Conservation (phyloP, 2,888 invertebrate genomes). For the Euplexia lucipara region DNA sequence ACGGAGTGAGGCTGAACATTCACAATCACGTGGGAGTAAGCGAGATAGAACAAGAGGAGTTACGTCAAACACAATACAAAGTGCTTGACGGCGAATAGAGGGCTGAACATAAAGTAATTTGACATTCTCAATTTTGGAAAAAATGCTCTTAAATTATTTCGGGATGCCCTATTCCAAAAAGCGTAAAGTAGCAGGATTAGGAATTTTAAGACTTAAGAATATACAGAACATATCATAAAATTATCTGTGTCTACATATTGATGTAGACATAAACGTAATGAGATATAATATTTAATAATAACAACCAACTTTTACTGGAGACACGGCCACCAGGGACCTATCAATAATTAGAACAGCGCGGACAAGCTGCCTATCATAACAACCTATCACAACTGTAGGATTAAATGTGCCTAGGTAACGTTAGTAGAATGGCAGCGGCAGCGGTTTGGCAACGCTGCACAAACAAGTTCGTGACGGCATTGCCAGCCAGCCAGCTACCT, state of each 20-base stretch:
- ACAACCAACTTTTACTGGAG: background rate
- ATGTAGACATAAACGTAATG: background rate
- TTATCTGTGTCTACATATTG: no score
- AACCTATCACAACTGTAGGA: slow-evolving; percentile 49
- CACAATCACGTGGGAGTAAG: slow-evolving; percentile 31
- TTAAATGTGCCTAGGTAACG: slow-evolving; percentile 34
- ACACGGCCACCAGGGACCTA: background rate
- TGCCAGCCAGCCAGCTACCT: slow-evolving; percentile 38
- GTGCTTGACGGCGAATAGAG: slow-evolving; percentile 43
- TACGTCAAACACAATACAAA: slow-evolving; percentile 35
- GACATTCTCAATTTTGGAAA: slow-evolving; percentile 4
- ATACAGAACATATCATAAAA: background rate
- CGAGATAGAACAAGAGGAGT: slow-evolving; percentile 25
- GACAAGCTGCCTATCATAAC: slow-evolving; percentile 39
- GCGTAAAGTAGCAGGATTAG: no score
- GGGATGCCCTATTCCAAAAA: no score
- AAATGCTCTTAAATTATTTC: background rate
- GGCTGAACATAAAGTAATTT: slow-evolving; percentile 33
- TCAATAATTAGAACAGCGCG: slow-evolving; percentile 37
- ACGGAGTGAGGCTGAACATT: slow-evolving; percentile 10
- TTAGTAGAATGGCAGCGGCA: slow-evolving; percentile 53
- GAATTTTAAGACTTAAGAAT: no score
- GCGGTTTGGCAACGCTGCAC: slow-evolving; percentile 68
- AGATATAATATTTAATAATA: background rate
- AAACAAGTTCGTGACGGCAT: slow-evolving; percentile 56